phyloP scores from a whole-genome alignment of 2,797 vertebrate species.

The Oceanodroma leucorhoa region DNA sequence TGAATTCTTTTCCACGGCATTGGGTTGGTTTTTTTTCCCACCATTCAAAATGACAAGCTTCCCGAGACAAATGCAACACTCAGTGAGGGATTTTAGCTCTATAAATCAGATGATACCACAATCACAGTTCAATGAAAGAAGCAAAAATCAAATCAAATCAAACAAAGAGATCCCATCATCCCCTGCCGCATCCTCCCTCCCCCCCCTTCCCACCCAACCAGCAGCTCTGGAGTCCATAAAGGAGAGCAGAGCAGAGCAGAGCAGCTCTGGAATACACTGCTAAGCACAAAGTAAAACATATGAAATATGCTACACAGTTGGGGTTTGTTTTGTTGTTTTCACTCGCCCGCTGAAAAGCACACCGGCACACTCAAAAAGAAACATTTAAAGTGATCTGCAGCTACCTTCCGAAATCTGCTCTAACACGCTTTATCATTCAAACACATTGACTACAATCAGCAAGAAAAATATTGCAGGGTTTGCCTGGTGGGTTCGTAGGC shows the following conservation, averaged over 20 bases:
- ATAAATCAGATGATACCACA: constrained; percentile 27
- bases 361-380: neutral
- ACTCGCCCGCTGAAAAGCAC: neutral
- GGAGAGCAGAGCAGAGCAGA: neutral
- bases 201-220: constrained; percentile 57
- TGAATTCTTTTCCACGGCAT: neutral
- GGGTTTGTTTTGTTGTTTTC: neutral
- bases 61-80: neutral
- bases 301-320: neutral
- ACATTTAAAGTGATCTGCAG: neutral
- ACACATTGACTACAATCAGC: neutral
- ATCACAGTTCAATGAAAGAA: constrained; percentile 54
- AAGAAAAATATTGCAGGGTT: neutral
- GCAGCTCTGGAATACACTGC: neutral
- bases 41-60: neutral
- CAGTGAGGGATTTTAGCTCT: neutral
- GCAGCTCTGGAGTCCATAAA: constrained; percentile 41
- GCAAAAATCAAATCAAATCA: constrained; percentile 58
- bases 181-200: constrained; percentile 63
- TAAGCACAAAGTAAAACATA: neutral
- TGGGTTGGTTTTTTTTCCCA: fast-evolving
- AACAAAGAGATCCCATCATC: constrained; percentile 70
- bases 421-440: neutral
- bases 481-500: neutral
- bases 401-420: neutral